Conservation (phyloP, 2,113 vertebrate genomes). For the Trachemys scripta region DNA sequence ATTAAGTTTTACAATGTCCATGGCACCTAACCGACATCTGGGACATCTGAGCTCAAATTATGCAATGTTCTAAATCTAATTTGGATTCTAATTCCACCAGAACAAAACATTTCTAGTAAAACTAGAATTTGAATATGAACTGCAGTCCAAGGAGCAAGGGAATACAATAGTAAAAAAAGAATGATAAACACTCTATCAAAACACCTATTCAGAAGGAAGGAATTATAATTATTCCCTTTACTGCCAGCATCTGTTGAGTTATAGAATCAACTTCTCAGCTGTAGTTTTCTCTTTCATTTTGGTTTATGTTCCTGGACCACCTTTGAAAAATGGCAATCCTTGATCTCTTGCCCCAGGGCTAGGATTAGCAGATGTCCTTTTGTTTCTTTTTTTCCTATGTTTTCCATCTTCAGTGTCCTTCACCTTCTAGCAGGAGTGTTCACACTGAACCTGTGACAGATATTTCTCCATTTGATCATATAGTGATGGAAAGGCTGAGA, state of each 20-base stretch:
- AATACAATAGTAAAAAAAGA: slow-evolving; percentile 64
- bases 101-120: slow-evolving; percentile 72
- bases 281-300: slow-evolving; percentile 31
- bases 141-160: slow-evolving; percentile 52
- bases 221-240: slow-evolving; percentile 37
- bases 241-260: neutral
- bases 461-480: slow-evolving; percentile 55
- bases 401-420: slow-evolving; percentile 17
- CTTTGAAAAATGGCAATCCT: slow-evolving; percentile 55
- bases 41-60: slow-evolving; percentile 49
- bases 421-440: neutral
- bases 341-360: slow-evolving; percentile 39
- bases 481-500: slow-evolving; percentile 57
- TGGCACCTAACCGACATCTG: slow-evolving; percentile 41
- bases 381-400: slow-evolving; percentile 1
- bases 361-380: slow-evolving; percentile 62
- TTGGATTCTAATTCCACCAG: slow-evolving; percentile 69
- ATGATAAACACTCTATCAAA: slow-evolving; percentile 59
- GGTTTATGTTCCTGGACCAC: slow-evolving; percentile 27
- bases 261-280: slow-evolving; percentile 38
- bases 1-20: slow-evolving; percentile 59
- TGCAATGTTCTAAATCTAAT: slow-evolving; percentile 62
- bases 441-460: slow-evolving; percentile 53
- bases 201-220: neutral
- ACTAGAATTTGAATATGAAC: slow-evolving; percentile 65